Evolutionary conservation across 1,140 invertebrate species (phyloP).

Genomic region (Drosophila carrolli): DNA sequence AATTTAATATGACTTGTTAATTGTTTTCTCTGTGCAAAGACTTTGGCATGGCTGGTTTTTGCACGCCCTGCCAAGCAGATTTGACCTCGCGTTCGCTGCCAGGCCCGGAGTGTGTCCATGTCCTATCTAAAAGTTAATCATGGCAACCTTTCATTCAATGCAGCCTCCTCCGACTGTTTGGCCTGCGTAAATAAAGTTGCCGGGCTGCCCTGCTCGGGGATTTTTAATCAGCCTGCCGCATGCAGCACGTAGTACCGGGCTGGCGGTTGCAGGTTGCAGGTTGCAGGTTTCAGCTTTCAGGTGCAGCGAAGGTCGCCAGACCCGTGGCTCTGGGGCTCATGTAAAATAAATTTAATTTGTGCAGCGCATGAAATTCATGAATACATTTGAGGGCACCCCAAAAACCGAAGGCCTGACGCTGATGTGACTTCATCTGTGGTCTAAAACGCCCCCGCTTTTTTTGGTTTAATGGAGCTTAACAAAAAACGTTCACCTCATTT

Average conservation of each 20-base stretch:
- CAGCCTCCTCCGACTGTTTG: conserved; percentile 51
- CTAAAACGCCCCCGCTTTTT: not conserved
- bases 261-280: conserved; percentile 3
- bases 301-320: conserved; percentile 52
- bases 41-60: conserved; percentile 14
- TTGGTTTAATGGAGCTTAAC: conserved; percentile 3
- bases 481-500: conserved; percentile 8
- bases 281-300: conserved; percentile 9
- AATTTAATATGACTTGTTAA: not conserved
- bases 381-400: conserved; percentile 45
- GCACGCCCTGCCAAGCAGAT: conserved; percentile 29
- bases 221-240: conserved; percentile 61
- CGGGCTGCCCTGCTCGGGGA: conserved; percentile 22
- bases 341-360: conserved; percentile 74
- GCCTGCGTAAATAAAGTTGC: conserved; percentile 60
- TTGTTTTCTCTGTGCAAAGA: not conserved
- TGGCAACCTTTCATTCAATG: conserved; percentile 58
- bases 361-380: conserved; percentile 66
- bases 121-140: conserved; percentile 74
- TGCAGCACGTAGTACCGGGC: conserved; percentile 5
- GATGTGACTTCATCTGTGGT: conserved; percentile 15
- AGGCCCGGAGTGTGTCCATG: not conserved
- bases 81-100: conserved; percentile 32
- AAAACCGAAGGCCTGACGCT: not conserved
- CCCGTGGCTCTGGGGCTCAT: conserved; percentile 56